Percentiles rank a stretch among this genome's conserved stretches.
phyloP scores from a whole-genome alignment of 1,140 invertebrate genomes.

The Leptinotarsa texana region DNA sequence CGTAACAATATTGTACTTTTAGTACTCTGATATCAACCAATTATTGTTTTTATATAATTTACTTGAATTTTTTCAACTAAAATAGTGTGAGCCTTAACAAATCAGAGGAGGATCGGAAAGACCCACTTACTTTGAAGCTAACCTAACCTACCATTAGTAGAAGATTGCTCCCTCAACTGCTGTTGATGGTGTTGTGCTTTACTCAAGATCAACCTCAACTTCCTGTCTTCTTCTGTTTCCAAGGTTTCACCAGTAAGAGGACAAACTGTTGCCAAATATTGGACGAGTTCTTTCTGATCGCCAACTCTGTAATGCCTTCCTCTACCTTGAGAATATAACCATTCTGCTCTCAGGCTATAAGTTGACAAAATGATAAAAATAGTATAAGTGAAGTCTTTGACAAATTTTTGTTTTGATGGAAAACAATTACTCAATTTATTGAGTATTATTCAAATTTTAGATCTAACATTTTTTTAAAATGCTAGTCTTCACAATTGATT shows the following conservation, averaged over 20 bases:
- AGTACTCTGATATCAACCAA: too few relatives aligned
- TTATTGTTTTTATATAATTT: too few relatives aligned
- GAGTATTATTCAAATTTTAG: too few relatives aligned
- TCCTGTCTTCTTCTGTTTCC: slow-evolving; percentile 84
- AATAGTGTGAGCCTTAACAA: not conserved
- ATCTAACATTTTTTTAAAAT: too few relatives aligned
- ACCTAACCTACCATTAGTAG: slow-evolving; percentile 13
- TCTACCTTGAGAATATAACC: slow-evolving; percentile 90
- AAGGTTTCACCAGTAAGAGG: slow-evolving; percentile 74
- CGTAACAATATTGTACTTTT: too few relatives aligned
- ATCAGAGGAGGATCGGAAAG: too few relatives aligned
- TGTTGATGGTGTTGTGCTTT: slow-evolving; percentile 90
- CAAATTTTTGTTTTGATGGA: too few relatives aligned
- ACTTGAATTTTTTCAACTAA: too few relatives aligned
- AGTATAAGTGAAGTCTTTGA: too few relatives aligned
- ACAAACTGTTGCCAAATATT: slow-evolving; percentile 80
- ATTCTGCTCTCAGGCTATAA: slow-evolving; percentile 87
- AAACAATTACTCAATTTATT: too few relatives aligned
- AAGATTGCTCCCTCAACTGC: slow-evolving; percentile 68
- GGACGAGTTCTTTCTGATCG: slow-evolving; percentile 78
- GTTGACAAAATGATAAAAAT: not conserved
- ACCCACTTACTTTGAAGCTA: not conserved
- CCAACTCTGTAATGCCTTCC: slow-evolving; percentile 84
- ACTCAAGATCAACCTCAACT: slow-evolving; percentile 80
- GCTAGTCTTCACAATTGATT: too few relatives aligned